These are phyloP conservation scores for Tetragnatha montana DNA, from an alignment of 2,888 invertebrate genomes.

Conservation along the genomic window DNA sequence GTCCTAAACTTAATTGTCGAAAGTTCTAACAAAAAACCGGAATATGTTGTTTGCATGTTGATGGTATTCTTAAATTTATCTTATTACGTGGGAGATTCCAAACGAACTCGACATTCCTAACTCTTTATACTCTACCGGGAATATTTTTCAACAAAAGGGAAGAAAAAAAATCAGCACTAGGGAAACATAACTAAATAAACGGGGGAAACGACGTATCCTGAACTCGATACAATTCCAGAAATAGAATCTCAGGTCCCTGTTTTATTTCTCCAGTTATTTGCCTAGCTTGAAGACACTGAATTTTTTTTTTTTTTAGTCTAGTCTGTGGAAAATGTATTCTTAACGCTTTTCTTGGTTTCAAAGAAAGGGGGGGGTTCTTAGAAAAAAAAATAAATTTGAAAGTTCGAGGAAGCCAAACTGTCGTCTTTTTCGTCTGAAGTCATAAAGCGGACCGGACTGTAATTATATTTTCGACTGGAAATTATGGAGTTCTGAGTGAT, in stretches of 20 bases:
- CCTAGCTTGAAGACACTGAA: background rate
- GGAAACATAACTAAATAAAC: background rate
- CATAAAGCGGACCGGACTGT: background rate
- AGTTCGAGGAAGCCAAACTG: background rate
- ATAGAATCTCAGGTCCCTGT: background rate
- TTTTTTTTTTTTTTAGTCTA: background rate
- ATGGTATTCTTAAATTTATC: background rate
- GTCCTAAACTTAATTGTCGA: background rate
- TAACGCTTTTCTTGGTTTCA: background rate
- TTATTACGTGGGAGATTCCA: background rate
- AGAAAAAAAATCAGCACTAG: background rate
- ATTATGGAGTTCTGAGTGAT: too few species aligned
- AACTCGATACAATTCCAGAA: conserved; percentile 9
- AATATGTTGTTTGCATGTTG: background rate
- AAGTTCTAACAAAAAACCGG: background rate
- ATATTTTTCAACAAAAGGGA: background rate
- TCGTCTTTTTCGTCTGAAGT: background rate
- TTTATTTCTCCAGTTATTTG: background rate
- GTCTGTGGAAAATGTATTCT: background rate
- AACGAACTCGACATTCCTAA: background rate
- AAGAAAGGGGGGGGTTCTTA: background rate
- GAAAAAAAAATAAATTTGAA: background rate
- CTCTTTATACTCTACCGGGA: background rate
- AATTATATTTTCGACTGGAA: too few species aligned
- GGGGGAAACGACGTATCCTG: background rate